Conservation (phyloP, 35 echinoderm and acorn worm species). For the Heliocidaris tuberculata region DNA sequence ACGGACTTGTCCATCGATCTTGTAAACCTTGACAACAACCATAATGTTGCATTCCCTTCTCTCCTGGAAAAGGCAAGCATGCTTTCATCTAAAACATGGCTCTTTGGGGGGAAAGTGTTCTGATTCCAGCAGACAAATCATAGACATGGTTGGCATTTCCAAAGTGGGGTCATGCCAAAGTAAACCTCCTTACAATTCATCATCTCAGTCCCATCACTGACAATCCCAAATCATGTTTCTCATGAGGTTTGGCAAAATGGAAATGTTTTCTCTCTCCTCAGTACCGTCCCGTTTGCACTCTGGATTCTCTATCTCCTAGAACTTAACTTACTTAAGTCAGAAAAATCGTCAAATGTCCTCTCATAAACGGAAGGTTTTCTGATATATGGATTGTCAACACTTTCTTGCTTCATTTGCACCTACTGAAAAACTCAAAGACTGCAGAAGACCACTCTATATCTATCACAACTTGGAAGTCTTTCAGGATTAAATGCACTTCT, state of each 20-base stretch:
- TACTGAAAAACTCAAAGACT: too few species aligned
- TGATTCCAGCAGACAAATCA: background rate
- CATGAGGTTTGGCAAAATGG: background rate
- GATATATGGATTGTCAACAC: too few species aligned
- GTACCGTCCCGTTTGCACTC: too few species aligned
- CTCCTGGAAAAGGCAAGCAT: background rate
- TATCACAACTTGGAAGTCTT: too few species aligned
- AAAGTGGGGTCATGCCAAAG: conserved; percentile 15
- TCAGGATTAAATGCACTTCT: too few species aligned
- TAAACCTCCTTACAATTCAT: background rate
- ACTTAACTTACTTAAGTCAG: too few species aligned
- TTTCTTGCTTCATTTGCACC: too few species aligned
- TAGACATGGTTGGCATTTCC: background rate
- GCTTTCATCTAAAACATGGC: background rate
- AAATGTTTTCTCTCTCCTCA: background rate
- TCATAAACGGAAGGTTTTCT: too few species aligned
- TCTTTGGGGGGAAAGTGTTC: background rate
- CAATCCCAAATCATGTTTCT: background rate
- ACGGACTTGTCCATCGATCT: background rate
- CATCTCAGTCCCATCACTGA: background rate
- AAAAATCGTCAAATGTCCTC: too few species aligned
- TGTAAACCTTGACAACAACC: background rate
- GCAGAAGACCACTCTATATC: too few species aligned
- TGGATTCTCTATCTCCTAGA: too few species aligned
- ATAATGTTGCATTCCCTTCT: background rate